A percentile compares a stretch with the other conserved stretches of the same genome.
Conservation (phyloP, 2,888 invertebrate species). For the Apoderus coryli region DNA sequence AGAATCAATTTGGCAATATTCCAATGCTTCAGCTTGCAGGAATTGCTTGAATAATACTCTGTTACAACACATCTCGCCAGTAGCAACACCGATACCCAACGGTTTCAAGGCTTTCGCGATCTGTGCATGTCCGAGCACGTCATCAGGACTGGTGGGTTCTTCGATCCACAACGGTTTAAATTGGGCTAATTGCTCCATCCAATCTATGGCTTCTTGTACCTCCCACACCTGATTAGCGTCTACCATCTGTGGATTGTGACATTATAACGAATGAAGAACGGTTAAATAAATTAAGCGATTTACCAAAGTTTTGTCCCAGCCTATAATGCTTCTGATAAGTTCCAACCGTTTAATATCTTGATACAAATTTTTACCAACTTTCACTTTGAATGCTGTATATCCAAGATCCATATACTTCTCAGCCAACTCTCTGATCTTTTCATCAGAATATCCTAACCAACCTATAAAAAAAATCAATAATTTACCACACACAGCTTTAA, state of each 20-base stretch:
- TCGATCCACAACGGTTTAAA: slow-evolving; percentile 79
- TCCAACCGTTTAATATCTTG: slow-evolving; percentile 61
- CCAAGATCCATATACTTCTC: slow-evolving; percentile 58
- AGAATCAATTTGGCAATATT: slow-evolving; percentile 83
- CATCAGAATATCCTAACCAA: slow-evolving; percentile 78
- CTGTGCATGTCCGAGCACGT: slow-evolving; percentile 69
- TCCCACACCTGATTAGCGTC: slow-evolving; percentile 88
- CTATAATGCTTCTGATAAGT: slow-evolving; percentile 61
- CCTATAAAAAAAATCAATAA: slow-evolving; percentile 31
- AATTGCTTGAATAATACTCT: slow-evolving; percentile 87
- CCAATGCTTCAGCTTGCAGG: slow-evolving; percentile 62
- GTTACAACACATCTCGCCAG: slow-evolving; percentile 87
- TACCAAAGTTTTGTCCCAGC: slow-evolving; percentile 59
- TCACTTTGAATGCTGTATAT: slow-evolving; percentile 74
- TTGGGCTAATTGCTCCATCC: slow-evolving; percentile 64
- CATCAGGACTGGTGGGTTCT: slow-evolving; percentile 87
- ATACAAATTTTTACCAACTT: slow-evolving; percentile 70
- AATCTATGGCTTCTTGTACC: slow-evolving; percentile 67
- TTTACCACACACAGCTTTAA: no score
- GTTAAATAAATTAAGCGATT: slow-evolving; percentile 19
- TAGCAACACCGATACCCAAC: slow-evolving; percentile 71
- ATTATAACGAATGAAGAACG: no score
- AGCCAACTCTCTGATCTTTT: slow-evolving; percentile 53
- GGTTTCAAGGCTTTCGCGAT: slow-evolving; percentile 62
- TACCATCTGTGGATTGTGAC: slow-evolving; percentile 48